A percentile compares a stretch with the other conserved stretches of the same genome.
Evolutionary conservation across 2,888 invertebrate genomes (phyloP).

Genomic region (Cerastis leucographa): DNA sequence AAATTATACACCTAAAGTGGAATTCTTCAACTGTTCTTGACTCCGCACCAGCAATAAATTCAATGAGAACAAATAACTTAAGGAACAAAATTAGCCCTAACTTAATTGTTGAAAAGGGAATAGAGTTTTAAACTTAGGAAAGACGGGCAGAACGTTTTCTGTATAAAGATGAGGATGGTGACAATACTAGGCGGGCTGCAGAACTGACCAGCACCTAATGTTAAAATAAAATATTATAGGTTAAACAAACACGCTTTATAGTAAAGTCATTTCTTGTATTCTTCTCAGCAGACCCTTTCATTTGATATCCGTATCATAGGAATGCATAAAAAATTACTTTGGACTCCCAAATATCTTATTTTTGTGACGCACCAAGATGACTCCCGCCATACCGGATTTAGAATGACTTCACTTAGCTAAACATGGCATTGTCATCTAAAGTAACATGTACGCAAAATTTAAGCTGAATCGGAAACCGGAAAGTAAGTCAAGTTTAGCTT

Average conservation of each 20-base stretch:
- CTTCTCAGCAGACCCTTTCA: not conserved
- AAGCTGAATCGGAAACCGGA: not conserved
- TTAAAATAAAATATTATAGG: not conserved
- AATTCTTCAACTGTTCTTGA: slow-evolving; percentile 81
- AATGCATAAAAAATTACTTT: not conserved
- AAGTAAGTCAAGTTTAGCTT: not conserved
- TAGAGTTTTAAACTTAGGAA: slow-evolving; percentile 75
- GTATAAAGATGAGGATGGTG: slow-evolving; percentile 67
- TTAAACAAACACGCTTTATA: not conserved
- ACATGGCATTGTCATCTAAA: not conserved
- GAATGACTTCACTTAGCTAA: not conserved
- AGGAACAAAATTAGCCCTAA: slow-evolving; percentile 82
- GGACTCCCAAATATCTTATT: too few species aligned
- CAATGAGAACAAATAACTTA: slow-evolving; percentile 85
- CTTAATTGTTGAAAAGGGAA: slow-evolving; percentile 82
- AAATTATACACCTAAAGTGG: slow-evolving; percentile 80
- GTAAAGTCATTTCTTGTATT: not conserved
- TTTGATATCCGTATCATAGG: not conserved
- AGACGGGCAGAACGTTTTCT: slow-evolving; percentile 73
- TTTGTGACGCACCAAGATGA: too few species aligned
- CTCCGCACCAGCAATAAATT: slow-evolving; percentile 83
- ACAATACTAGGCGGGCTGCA: not conserved
- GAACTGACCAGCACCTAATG: not conserved
- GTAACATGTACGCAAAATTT: not conserved
- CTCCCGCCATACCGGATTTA: not conserved